Conservation (phyloP, 2,797 vertebrate species). For the Tauraco hartlaubi region DNA sequence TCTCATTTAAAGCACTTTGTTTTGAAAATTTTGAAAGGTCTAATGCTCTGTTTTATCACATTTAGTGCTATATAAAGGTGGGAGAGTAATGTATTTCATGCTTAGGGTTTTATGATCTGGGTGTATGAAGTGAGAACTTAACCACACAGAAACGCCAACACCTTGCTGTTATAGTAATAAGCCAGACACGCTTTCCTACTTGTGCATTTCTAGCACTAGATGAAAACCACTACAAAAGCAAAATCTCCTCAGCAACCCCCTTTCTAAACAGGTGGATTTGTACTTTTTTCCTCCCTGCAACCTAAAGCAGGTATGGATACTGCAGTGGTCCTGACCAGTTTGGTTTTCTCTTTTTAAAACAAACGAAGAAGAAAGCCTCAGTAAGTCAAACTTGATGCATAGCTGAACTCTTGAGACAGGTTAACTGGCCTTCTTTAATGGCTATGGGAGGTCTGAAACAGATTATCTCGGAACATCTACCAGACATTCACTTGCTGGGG, state of each 20-base stretch:
- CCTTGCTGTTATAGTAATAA: background rate
- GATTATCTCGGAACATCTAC: background rate
- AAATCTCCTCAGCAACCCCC: background rate
- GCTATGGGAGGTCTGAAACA: background rate
- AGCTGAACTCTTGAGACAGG: background rate
- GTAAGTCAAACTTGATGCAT: background rate
- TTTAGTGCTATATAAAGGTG: background rate
- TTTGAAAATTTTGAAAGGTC: background rate
- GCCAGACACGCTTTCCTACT: background rate
- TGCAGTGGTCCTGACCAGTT: background rate
- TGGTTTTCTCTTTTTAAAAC: background rate
- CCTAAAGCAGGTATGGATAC: background rate
- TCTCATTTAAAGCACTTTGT: slow-evolving; percentile 7
- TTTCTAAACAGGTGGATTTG: background rate
- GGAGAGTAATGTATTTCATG: background rate
- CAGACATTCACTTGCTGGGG: background rate
- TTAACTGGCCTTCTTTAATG: background rate
- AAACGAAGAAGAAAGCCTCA: background rate
- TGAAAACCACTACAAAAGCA: background rate
- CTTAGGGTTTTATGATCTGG: background rate
- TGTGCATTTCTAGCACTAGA: background rate
- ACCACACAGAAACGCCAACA: background rate
- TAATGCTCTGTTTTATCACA: background rate
- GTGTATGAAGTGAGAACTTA: background rate
- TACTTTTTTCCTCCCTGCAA: background rate